Evolutionary conservation across 2,113 vertebrate species (phyloP), one percentile per base, ranked within the genome.

Genomic region (Pterocles burchelli): DNA sequence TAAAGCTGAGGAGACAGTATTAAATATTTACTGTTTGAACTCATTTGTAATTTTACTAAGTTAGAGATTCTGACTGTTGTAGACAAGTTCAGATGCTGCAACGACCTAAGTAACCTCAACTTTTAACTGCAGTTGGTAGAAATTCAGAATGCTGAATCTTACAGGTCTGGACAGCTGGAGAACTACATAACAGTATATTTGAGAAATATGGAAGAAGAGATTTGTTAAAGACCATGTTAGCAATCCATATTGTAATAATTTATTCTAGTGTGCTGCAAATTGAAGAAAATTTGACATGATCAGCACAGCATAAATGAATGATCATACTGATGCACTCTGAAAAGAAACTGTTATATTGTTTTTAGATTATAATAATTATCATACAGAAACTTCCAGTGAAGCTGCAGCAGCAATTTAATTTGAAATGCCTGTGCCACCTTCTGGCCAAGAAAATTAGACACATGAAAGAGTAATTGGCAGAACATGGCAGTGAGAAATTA

Each of bases 401-500:
- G 33, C 85, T 93, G 48, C 9, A 90, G 72, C 67, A 91, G 70
- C 63, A 80, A 90, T 90, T 91, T 89, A 94, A 91, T 85, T 95
- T 96, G 89, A 96, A 96, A 96, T 94, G 71, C 72, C 67, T 94
- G 36, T 96, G 93, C 92, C 94, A 94, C 86, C 96, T 96, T 93
- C 90, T 93, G 88, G 90, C 78, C 85, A 86, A 88, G 68, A 85
- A 93, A 94, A 91, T 93, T 70, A 90, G 79, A 91, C 14, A 25
- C 81, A 59, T 52, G 85, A 71, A 82, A 82, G 48, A 81, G 24
- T 52, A 93, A 67, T 57, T 75, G 85, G 48, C 76, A 86, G 80
- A 67, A 84, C 94, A 89, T 34, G 58, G 20, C 36, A 85, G 13
- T 36, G 24, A 88, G 41, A 25, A 95, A 73, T 77, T 58, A 62